A percentile compares a stretch with the other conserved stretches of the same genome.
phyloP scores from a whole-genome alignment of 2,113 vertebrate species.

The Albula goreensis region DNA sequence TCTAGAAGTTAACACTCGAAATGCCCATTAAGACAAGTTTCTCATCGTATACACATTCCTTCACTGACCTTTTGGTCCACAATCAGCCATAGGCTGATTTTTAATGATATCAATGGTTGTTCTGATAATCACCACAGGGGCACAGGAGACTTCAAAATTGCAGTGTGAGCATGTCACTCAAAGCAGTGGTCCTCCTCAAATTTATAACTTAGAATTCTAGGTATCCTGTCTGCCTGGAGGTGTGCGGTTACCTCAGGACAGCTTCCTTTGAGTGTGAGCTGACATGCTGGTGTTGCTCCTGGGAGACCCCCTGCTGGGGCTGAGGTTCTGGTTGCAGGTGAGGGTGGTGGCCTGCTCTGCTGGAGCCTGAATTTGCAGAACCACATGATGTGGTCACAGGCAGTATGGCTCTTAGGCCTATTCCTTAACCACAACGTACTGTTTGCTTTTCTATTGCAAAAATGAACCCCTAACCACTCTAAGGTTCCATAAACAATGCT shows the following conservation, averaged over 20 bases:
- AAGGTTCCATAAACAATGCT: too few relatives aligned
- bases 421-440: not conserved
- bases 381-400: not conserved
- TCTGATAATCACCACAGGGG: too few relatives aligned
- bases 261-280: slow-evolving; percentile 34
- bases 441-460: not conserved
- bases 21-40: too few relatives aligned
- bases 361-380: slow-evolving; percentile 33
- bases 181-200: too few relatives aligned
- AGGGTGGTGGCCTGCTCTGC: slow-evolving; percentile 26
- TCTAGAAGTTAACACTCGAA: too few relatives aligned
- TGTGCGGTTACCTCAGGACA: slow-evolving; percentile 45
- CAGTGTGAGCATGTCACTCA: too few relatives aligned
- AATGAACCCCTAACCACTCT: not conserved
- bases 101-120: too few relatives aligned
- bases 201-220: too few relatives aligned
- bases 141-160: too few relatives aligned
- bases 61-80: too few relatives aligned
- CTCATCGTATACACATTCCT: too few relatives aligned
- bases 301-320: slow-evolving; percentile 34
- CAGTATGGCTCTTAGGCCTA: not conserved
- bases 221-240: not conserved
- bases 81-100: too few relatives aligned
- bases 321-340: slow-evolving; percentile 48
- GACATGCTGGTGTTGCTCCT: slow-evolving; percentile 55